Base-by-base conservation (phyloP, 1,140 invertebrate species). In the Gonatopus flavifemur region DNA sequence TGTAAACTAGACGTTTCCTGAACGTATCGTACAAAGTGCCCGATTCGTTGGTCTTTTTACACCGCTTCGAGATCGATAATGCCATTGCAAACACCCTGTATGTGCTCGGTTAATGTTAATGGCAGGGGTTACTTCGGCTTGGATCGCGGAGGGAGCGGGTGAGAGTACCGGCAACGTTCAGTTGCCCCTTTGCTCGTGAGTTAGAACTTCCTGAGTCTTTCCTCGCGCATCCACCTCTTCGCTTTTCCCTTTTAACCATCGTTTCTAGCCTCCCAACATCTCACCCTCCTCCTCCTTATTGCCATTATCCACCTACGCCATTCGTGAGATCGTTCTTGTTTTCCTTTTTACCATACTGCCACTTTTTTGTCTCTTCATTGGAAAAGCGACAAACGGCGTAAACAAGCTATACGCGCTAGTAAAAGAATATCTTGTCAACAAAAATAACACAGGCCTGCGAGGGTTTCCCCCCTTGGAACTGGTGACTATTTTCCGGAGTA, bases 131-230 rank as follows among this genome's bases (percentile, higher is more conserved):
- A 52, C 47, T 54, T 35, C 42, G 52, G 48, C 28, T 51, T n/a
- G n/a, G n/a, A n/a, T n/a, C n/a, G n/a, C n/a, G 52, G 55, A 56
- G 49, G 47, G 56, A 48, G 53, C 54, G 52, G 62, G 43, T 48
- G n/a, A n/a, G n/a, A n/a, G n/a, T n/a, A n/a, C n/a, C n/a, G n/a
- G n/a, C n/a, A n/a, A n/a, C n/a, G n/a, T n/a, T n/a, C n/a, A n/a
- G 39, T 62, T 57, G 54, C 52, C 65, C 56, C 49, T 61, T 57
- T 54, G 49, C 60, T 53, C 39, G 65, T 70, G 68, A 70, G 68
- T 70, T 70, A 70, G 61, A 66, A 43, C 65, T 70, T 70, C 68
- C 67, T 69, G 64, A 64, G 61, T 53, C 66, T 66, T 64, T 68
- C 52, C 61, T 66, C 62, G 52, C n/a, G n/a, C 61, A 62, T 60